phyloP scores from a whole-genome alignment of 37 sponge, comb jelly and placozoan species.

The Hormiphora californensis region DNA sequence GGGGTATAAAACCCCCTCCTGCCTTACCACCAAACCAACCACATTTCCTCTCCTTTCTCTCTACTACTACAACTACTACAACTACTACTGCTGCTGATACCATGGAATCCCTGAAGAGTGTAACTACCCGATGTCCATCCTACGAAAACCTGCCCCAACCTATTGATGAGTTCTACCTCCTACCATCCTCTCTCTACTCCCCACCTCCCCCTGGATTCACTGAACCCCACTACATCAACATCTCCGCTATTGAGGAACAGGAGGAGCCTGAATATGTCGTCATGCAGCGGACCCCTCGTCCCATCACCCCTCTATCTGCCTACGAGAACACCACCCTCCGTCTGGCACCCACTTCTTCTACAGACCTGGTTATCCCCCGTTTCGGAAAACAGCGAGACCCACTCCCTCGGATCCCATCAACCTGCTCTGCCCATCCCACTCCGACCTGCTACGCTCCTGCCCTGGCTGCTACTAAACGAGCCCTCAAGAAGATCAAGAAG shows the following conservation, averaged over 20 bases:
- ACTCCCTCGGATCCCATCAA: neutral
- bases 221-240: neutral
- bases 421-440: neutral
- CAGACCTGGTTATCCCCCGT: no score
- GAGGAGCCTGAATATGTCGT: no score
- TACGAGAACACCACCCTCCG: no score
- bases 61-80: neutral
- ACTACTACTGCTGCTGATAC: neutral
- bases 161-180: no score
- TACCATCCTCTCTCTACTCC: no score
- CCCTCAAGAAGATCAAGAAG: neutral
- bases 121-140: no score
- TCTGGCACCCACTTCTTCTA: no score
- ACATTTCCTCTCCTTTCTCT: neutral
- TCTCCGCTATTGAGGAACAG: neutral
- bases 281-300: no score
- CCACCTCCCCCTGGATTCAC: neutral
- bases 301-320: no score
- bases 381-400: no score
- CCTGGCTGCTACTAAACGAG: neutral
- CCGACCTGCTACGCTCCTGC: conserved; percentile 20
- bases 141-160: no score
- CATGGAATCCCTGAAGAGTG: no score
- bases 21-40: neutral
- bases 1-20: neutral